Conservation (phyloP, 2,113 vertebrate genomes). For the Fukomys damarensis region DNA sequence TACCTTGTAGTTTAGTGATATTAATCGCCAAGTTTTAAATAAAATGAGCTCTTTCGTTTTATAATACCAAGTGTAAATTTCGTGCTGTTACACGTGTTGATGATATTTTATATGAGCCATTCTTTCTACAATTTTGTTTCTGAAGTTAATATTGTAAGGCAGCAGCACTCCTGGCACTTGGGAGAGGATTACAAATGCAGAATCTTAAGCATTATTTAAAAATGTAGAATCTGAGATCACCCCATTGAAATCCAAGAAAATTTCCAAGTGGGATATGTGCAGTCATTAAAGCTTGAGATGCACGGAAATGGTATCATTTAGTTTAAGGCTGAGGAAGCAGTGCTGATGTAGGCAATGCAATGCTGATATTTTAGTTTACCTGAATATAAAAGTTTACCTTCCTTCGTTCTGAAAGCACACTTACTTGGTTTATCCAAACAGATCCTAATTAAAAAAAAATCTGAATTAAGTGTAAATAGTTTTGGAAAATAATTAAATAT, state of each 20-base stretch:
- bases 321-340: not conserved
- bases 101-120: not conserved
- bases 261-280: not conserved
- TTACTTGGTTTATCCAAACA: slow-evolving; percentile 6
- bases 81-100: not conserved
- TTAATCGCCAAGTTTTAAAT: not conserved
- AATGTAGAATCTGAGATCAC: not conserved
- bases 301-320: not conserved
- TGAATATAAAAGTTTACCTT: not conserved
- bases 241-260: not conserved
- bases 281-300: not conserved
- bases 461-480: slow-evolving; percentile 52
- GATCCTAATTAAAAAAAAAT: not conserved
- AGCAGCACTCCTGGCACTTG: not conserved
- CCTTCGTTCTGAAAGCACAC: not conserved
- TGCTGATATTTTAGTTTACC: not conserved
- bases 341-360: not conserved
- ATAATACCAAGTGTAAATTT: not conserved
- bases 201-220: not conserved
- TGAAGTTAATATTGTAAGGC: not conserved
- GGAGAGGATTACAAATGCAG: not conserved
- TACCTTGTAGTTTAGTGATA: not conserved
- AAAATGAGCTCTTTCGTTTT: not conserved
- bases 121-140: not conserved
- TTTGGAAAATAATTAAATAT: slow-evolving; percentile 43